phyloP scores from a whole-genome alignment of 2,113 vertebrate species.

The Megalops atlanticus region DNA sequence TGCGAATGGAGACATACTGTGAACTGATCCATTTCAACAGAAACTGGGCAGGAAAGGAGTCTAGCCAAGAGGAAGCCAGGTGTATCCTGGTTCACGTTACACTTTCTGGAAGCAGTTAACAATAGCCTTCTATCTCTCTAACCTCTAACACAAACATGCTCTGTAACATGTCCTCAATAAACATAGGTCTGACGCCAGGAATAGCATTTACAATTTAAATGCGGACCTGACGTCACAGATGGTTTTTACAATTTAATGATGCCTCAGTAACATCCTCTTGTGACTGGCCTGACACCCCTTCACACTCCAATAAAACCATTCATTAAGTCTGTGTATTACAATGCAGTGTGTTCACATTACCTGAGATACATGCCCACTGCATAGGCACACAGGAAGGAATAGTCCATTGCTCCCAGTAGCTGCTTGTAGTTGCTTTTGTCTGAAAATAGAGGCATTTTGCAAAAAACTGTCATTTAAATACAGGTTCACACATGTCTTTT shows the following conservation, averaged over 20 bases:
- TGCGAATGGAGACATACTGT: not conserved
- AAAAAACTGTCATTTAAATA: not conserved
- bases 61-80: not conserved
- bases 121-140: not conserved
- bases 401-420: conserved; percentile 87
- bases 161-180: not conserved
- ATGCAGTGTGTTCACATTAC: no score
- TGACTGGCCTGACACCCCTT: not conserved
- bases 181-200: not conserved
- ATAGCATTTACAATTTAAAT: no score
- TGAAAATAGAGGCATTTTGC: conserved; percentile 61
- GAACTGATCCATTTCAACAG: not conserved
- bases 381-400: conserved; percentile 91
- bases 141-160: not conserved
- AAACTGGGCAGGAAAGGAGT: not conserved
- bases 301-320: not conserved
- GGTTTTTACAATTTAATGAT: not conserved
- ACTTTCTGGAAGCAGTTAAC: not conserved
- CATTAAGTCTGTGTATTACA: conserved; percentile 31
- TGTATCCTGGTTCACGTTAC: not conserved
- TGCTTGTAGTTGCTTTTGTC: conserved; percentile 89
- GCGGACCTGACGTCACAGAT: no score
- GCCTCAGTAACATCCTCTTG: not conserved
- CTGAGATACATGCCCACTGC: conserved; percentile 95
- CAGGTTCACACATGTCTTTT: not conserved